Evolutionary conservation across 2,113 vertebrate species (phyloP).

Genomic region (Girardinichthys multiradiatus): DNA sequence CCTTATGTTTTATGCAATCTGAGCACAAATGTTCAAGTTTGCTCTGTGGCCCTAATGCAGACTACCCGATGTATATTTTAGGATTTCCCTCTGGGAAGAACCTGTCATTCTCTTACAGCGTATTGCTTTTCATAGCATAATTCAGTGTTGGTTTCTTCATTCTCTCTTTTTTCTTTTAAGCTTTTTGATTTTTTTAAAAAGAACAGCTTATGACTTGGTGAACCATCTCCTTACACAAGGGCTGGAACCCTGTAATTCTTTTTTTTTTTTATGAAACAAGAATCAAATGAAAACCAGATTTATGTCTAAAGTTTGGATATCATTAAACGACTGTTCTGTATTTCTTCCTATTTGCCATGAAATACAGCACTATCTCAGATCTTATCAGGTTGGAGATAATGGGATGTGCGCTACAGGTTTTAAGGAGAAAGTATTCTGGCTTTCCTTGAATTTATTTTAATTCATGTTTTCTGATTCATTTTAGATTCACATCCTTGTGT

Average conservation of each 20-base stretch:
- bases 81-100: conserved; percentile 23
- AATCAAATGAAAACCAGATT: conserved; percentile 56
- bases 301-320: conserved; percentile 36
- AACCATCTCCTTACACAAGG: conserved; percentile 36
- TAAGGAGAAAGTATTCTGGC: conserved; percentile 32
- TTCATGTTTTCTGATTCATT: conserved; percentile 50
- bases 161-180: conserved; percentile 16
- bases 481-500: conserved; percentile 46
- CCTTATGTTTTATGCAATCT: conserved; percentile 14
- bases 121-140: not conserved
- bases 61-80: conserved; percentile 27
- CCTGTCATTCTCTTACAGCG: conserved; percentile 17
- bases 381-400: conserved; percentile 33
- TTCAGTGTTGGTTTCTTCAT: not conserved
- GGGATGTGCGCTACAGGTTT: conserved; percentile 17
- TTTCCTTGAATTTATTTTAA: conserved; percentile 51
- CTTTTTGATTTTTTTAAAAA: conserved; percentile 6
- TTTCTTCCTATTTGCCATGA: conserved; percentile 34
- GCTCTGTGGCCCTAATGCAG: conserved; percentile 6
- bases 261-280: conserved; percentile 5
- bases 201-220: conserved; percentile 24
- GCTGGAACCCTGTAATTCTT: conserved; percentile 16
- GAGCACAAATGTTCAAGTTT: conserved; percentile 25
- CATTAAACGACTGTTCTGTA: conserved; percentile 27
- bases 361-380: conserved; percentile 44